Base-by-base conservation (phyloP, 37 sponge, comb jelly and placozoan genomes). In the Agelas oroides region DNA sequence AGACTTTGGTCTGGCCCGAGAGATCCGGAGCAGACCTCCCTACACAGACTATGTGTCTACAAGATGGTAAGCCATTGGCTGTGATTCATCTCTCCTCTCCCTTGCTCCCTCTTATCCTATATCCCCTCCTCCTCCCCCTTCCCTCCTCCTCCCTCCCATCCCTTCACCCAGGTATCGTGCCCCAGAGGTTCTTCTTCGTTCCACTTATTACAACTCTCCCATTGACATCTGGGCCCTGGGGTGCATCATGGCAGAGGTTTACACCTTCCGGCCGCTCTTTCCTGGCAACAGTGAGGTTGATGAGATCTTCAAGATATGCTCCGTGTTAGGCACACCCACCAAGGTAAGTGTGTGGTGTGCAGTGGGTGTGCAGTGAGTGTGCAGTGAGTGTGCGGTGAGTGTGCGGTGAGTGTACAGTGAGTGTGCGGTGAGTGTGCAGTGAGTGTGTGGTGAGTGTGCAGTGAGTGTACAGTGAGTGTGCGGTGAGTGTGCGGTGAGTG, bases 41-140 rank as follows among this genome's bases (percentile, higher is more conserved):
- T 97, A 94, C 87, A 96, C 99, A 23, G 99, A 98, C 75, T 98
- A 98, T 73, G 95, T 98, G 19, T 92, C 97, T 12, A 98, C 99
- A 0, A 75, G 99, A 81, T 98, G 99, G 99, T 96, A 58, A 56
- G 85, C 59, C n/a, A n/a, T n/a, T n/a, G n/a, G n/a, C n/a, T n/a
- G n/a, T n/a, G n/a, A n/a, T n/a, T n/a, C n/a, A n/a, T n/a, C n/a
- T n/a, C n/a, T n/a, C n/a, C n/a, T n/a, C n/a, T n/a, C n/a, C n/a
- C n/a, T n/a, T n/a, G n/a, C n/a, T n/a, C n/a, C n/a, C n/a, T n/a
- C n/a, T n/a, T n/a, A n/a, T n/a, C n/a, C n/a, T n/a, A n/a, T n/a
- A n/a, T n/a, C n/a, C n/a, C n/a, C n/a, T n/a, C n/a, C n/a, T n/a
- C n/a, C n/a, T n/a, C n/a, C n/a, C n/a, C n/a, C n/a, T n/a, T n/a